These are phyloP conservation scores for Setipinna tenuifilis DNA, from an alignment of 2,797 vertebrate genomes.

Conservation along the genomic window DNA sequence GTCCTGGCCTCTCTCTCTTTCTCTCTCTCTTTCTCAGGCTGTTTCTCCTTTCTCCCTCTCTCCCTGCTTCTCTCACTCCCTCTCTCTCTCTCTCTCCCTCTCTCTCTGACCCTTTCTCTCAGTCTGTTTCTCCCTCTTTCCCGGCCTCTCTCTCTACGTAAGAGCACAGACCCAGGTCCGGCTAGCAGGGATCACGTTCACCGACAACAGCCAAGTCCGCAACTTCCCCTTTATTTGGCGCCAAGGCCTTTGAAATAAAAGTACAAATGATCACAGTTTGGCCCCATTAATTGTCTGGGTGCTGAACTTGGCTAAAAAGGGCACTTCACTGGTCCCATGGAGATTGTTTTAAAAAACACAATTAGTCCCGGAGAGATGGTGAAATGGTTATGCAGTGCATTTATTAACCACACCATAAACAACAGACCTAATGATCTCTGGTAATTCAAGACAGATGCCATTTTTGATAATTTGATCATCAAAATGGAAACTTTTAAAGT, in stretches of 20 bases:
- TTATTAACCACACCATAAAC: not conserved
- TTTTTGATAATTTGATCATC: slow-evolving; percentile 9
- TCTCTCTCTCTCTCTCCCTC: slow-evolving; percentile 21
- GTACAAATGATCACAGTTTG: slow-evolving; percentile 5
- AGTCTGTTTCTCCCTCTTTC: slow-evolving; percentile 34
- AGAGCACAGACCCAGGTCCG: not conserved
- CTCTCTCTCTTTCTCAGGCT: not conserved
- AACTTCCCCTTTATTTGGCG: not conserved
- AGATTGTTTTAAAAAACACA: not conserved
- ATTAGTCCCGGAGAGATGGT: slow-evolving; percentile 3
- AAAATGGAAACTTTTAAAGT: slow-evolving; percentile 15
- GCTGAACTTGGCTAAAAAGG: slow-evolving; percentile 4
- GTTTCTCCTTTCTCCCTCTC: slow-evolving; percentile 36
- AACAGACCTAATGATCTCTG: slow-evolving; percentile 11
- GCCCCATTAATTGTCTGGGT: slow-evolving; percentile 1
- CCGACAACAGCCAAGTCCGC: not conserved
- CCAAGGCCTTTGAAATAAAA: slow-evolving; percentile 13
- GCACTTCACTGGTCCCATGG: not conserved
- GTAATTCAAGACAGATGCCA: slow-evolving; percentile 6
- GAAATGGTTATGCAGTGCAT: not conserved
- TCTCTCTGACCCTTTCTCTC: not conserved
- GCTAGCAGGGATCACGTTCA: not conserved
- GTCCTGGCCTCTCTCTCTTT: not conserved
- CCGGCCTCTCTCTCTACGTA: not conserved
- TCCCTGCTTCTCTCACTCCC: not conserved